Evolutionary conservation across 2,113 vertebrate species (phyloP), one percentile per base, ranked within the genome.

Genomic region (Channa maculata): DNA sequence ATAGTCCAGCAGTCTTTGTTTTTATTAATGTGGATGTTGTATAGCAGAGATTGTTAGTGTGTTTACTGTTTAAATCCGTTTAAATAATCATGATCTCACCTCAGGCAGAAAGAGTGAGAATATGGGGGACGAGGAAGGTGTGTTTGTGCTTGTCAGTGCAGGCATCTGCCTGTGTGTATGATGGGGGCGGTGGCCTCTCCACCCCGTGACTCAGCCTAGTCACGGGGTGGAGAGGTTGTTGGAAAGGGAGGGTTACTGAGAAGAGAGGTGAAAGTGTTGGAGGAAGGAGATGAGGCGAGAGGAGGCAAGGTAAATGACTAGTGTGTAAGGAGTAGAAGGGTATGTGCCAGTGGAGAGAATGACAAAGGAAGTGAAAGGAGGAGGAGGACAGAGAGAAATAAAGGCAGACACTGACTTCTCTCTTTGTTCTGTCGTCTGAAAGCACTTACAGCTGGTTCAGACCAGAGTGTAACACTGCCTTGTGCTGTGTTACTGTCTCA

Each of bases 191-290:
- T 38, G 67, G 61, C 24, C 24, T 24, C 24, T 24, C 24, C 24
- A 24, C 84, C 85, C 85, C 82, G 80, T 92, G 90, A 92, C 86
- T 92, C 89, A 93, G 87, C 83, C 77, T 85, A 81, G 82, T 93
- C 86, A 89, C 45, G 34, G 75, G 87, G 77, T 78, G 67, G 82
- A 74, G 71, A 84, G 38, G 74, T 75, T 86, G 86, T 85, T 82
- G 50, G 77, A 80, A 83, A 85, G 71, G 54, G 80, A 79, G 55
- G 57, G 74, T 48, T 70, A 48, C 82, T 55, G 79, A 82, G 78
- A 86, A 70, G 70, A 63, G 74, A 87, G 80, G 87, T 84, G 84
- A 85, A 65, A 79, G 69, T 71, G 50, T 79, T 45, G 45, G 46
- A 76, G 69, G 72, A 53, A 84, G 58, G 73, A 75, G 83, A 75